A percentile compares a stretch with the other conserved stretches of the same genome.
phyloP scores from a whole-genome alignment of 2,797 vertebrate species.

The Carcharodon carcharias region DNA sequence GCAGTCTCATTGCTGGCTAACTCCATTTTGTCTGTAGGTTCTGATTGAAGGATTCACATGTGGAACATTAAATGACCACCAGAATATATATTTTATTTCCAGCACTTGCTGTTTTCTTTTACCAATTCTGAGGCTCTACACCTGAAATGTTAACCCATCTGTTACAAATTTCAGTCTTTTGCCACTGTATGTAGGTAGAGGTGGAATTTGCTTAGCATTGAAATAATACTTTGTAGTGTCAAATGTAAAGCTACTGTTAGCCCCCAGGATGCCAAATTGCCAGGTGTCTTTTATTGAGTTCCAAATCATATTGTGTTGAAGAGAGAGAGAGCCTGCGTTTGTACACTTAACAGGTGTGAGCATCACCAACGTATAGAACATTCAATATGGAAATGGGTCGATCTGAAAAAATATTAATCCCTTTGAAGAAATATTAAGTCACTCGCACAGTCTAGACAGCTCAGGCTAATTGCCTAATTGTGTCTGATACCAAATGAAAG shows the following conservation, averaged over 20 bases:
- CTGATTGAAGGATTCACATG: background rate
- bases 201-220: background rate
- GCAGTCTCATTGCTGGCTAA: background rate
- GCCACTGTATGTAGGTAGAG: background rate
- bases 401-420: background rate
- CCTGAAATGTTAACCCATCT: background rate
- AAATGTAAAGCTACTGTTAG: background rate
- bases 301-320: background rate
- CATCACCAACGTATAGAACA: background rate
- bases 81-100: background rate
- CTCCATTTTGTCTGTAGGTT: background rate
- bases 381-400: background rate
- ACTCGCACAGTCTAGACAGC: background rate
- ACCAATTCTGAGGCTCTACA: background rate
- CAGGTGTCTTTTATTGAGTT: background rate
- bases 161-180: background rate
- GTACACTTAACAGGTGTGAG: background rate
- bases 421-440: background rate
- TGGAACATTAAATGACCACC: background rate
- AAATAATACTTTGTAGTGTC: background rate
- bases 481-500: background rate
- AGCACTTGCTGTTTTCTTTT: background rate
- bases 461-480: background rate
- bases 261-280: background rate
- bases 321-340: background rate